Evolutionary conservation across 2,888 invertebrate species (phyloP), one percentile per base, ranked within the genome.

Genomic region (Pachycephus smyrnensis): DNA sequence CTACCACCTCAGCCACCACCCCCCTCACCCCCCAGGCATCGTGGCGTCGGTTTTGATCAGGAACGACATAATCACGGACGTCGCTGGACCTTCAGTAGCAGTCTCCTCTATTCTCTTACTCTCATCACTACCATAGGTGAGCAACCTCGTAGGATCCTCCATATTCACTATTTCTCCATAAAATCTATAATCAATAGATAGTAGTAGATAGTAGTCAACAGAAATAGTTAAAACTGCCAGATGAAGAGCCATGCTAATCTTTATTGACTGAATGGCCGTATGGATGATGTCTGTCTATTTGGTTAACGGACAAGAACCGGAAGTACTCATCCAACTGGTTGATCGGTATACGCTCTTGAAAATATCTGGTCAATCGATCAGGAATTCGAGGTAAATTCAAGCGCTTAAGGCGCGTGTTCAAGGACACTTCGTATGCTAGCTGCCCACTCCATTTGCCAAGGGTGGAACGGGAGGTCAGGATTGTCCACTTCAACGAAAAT

Each of bases 41-140:
- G 75, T 75, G 89, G 73, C 89, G 92, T 84, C 75, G 86, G 85
- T n/a, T 84, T 84, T 76, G 86, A 83, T 77, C 81, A 87, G 69
- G 77, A 73, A 71, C 77, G 55, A 55, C 92, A 88, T 82, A 90
- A 77, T 90, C 88, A 86, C 35, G 90, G 94, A 85, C 95, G 96
- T 89, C 94, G 95, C 85, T 98, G 98, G 98, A 97, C 97, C 74
- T 97, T 98, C 92, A 96, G 97, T 83, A 96, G 97, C 84, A 97
- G 98, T 85, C 97, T 98, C 90, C 94, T 98, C 75, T 98, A 98
- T 91, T 98, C 98, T 36, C 93, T 98, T 85, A 98, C 98, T 31
- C 95, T 98, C 84, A 98, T 98, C 89, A 98, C 98, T 12, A 98
- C 98, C 69, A 98, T 98, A 86, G 98, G 98, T 98, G 92, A 95